Evolutionary conservation across 1,140 invertebrate genomes (phyloP).

Genomic region (Caligus rogercresseyi): DNA sequence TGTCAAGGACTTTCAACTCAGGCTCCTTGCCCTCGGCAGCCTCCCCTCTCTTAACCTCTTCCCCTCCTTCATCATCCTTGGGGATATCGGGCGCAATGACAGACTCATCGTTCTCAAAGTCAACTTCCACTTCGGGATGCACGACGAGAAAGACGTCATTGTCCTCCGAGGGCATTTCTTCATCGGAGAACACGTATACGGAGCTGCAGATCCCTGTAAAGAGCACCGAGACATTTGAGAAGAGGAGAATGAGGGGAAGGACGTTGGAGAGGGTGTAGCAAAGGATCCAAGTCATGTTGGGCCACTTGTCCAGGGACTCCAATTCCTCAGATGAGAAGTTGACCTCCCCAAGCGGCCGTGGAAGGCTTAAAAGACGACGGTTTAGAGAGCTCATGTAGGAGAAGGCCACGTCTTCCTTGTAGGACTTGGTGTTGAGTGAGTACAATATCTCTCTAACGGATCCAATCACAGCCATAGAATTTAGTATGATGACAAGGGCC

Average conservation of each 20-base stretch:
- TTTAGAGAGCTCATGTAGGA: neutral
- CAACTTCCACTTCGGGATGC: neutral
- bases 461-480: neutral
- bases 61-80: neutral
- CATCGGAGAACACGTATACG: neutral
- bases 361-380: neutral
- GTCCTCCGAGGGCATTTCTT: neutral
- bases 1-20: neutral
- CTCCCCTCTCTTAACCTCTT: neutral
- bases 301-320: neutral
- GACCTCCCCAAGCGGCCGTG: neutral
- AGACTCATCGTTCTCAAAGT: neutral
- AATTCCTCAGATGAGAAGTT: neutral
- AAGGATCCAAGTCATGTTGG: neutral
- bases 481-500: neutral
- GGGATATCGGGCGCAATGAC: neutral
- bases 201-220: neutral
- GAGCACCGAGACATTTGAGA: neutral
- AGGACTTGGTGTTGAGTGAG: neutral
- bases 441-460: neutral
- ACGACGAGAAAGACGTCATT: neutral
- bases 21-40: neutral
- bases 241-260: neutral
- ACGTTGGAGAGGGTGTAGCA: neutral
- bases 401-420: neutral